Evolutionary conservation across 2,888 invertebrate species (phyloP), one percentile per base, ranked within the genome.

Genomic region (Candidula unifasciata): DNA sequence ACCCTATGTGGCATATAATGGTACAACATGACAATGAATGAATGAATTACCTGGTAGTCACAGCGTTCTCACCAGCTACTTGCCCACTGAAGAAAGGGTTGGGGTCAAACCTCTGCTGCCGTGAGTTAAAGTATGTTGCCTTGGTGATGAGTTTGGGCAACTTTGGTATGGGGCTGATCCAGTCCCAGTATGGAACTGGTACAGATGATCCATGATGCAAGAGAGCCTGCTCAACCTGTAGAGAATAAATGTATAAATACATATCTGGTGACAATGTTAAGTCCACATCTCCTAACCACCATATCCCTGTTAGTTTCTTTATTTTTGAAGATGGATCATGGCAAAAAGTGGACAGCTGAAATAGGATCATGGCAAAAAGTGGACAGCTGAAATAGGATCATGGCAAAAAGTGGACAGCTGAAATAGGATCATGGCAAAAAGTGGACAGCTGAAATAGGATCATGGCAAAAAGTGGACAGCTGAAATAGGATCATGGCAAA

Each of bases 81-180:
- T 33, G 33, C 8, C 78, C 78, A n/a, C 64, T 78, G 64, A 78
- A 78, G 78, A 78, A 78, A 33, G 80, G 80, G 24, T 80, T 80
- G 2, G 80, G 80, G 18, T 80, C 80, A 30, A 80, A 80, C 30
- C 69, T 76, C 27, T 83, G 83, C 3, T 54, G 52, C 3, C 88
- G 78, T 1, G 88, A 88, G 76, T 88, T 85, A 54, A 66, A 87
- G 85, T 83, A 88, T n/a, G 87, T 85, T 18, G 88, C 80, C 18
- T 85, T 85, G 69, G 35, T 83, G 30, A 87, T 74, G 18, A 88
- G 77, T 10, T 71, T 30, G 27, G 88, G 88, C 16, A 88, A 44
- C 13, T 73, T 18, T 0, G 71, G 35, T 68, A 88, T 77, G 35
- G 80, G 79, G 54, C 77, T n/a, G 6, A 80, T 79, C 88, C 88